Conservation (phyloP, 2,113 vertebrate genomes). For the Jaculus jaculus region DNA sequence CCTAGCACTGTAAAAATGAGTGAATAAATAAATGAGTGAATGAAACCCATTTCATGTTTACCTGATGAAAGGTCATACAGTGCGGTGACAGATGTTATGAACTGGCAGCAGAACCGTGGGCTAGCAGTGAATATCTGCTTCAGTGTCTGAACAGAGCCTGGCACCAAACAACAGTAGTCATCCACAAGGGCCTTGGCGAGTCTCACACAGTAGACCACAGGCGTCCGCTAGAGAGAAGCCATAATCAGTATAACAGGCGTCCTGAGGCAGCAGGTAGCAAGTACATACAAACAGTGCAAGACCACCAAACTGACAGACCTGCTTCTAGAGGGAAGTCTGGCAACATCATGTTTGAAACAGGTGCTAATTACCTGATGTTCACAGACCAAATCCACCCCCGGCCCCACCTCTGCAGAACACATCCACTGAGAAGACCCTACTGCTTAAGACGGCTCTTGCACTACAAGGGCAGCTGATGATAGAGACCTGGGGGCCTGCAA, state of each 20-base stretch:
- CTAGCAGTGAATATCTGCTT: slow-evolving; percentile 93
- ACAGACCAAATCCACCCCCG: not conserved
- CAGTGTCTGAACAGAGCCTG: slow-evolving; percentile 92
- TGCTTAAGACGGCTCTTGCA: not conserved
- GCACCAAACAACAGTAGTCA: slow-evolving; percentile 96
- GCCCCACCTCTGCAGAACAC: not conserved
- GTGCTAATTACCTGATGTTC: not conserved
- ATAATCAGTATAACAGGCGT: fast-evolving
- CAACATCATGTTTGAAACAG: not conserved
- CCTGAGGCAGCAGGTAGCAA: fast-evolving
- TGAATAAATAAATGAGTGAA: not conserved
- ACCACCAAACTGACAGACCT: not conserved
- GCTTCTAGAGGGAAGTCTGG: not conserved
- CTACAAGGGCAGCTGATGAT: not conserved
- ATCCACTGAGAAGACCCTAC: not conserved
- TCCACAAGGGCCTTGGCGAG: slow-evolving; percentile 94
- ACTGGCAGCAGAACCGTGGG: slow-evolving; percentile 98
- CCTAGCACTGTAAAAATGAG: not conserved
- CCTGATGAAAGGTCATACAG: slow-evolving; percentile 95
- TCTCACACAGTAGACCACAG: slow-evolving; percentile 91
- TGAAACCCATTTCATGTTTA: slow-evolving; percentile 59
- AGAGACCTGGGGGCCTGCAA: fast-evolving
- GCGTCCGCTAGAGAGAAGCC: slow-evolving; percentile 87
- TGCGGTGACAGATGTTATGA: slow-evolving; percentile 93
- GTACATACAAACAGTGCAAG: fast-evolving